Evolutionary conservation across 2,113 vertebrate genomes (phyloP), one percentile per base, ranked within the genome.

Genomic region (Chaetura pelagica): DNA sequence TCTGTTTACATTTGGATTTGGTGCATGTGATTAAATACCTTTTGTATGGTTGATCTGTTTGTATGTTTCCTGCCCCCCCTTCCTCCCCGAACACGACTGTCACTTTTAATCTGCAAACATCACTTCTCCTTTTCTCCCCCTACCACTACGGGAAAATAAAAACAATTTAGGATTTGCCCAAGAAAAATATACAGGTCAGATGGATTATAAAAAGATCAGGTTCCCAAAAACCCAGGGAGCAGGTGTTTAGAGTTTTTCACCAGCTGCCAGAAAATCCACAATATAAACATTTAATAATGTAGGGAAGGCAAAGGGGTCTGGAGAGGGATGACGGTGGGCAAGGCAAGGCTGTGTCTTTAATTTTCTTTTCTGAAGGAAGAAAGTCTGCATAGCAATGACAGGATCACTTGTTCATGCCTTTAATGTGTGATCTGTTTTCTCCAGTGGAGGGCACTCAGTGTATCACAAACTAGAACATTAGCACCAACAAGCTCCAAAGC

Each of bases 361-460:
- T 98, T 98, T 94, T 95, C 96, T 96, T 96, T 97, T 92, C 95
- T 52, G 96, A 96, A 94, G 89, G 91, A 91, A 95, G 89, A 68
- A 92, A 98, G 97, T 90, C 97, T 97, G 98, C 98, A 97, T 96
- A 96, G 97, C 98, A 97, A 97, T 98, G 98, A 97, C 98, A 98
- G 97, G 96, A 93, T 96, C 96, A 40, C 97, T 98, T 97, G 98
- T 97, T 98, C 97, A 46, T 93, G 97, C 97, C 97, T 95, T 96
- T 94, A 63, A 94, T 98, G 97, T 96, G 98, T 85, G 97, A 96
- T 97, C 97, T 97, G 96, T 97, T 98, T 97, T 98, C 97, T 98
- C 98, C 98, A 98, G 98, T 97, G 98, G 98, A 98, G 98, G 98
- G 98, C 98, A 98, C 98, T 98, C 98, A 91, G 98, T 93, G 98